Evolutionary conservation across 2,113 vertebrate genomes (phyloP).

Genomic region (Amphiprion percula): DNA sequence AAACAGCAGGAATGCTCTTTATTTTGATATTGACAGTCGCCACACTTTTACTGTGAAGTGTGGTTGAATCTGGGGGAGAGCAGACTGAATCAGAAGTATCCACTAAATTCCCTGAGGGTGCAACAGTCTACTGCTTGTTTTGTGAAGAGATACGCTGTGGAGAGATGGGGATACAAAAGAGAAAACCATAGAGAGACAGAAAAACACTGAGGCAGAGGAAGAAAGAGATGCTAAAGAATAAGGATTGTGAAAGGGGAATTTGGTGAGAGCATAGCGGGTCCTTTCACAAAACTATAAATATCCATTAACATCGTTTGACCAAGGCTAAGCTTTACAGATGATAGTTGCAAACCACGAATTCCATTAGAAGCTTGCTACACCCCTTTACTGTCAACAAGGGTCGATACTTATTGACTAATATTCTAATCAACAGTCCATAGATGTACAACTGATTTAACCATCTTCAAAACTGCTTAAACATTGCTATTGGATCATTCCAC

Average conservation of each 20-base stretch:
- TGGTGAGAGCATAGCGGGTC: neutral
- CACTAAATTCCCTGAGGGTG: constrained; percentile 23
- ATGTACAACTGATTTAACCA: too few species aligned
- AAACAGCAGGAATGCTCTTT: constrained; percentile 31
- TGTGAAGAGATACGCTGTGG: constrained; percentile 22
- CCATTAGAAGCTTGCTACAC: too few species aligned
- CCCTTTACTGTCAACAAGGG: too few species aligned
- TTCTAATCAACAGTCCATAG: too few species aligned
- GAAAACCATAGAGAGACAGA: neutral
- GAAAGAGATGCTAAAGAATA: neutral
- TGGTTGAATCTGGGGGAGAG: constrained; percentile 2
- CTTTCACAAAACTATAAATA: neutral
- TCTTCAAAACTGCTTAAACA: too few species aligned
- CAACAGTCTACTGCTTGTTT: constrained; percentile 17
- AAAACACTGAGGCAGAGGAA: neutral
- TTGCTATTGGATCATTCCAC: too few species aligned
- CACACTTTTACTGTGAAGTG: constrained; percentile 25
- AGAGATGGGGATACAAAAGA: constrained; percentile 14
- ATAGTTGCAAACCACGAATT: too few species aligned
- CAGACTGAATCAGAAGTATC: constrained; percentile 37
- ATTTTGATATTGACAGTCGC: constrained; percentile 37
- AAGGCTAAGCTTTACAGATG: too few species aligned
- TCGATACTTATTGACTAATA: too few species aligned
- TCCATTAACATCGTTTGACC: too few species aligned
- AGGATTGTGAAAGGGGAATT: neutral